phyloP scores from a whole-genome alignment of 2,888 invertebrate species.

The Drosophila algonquin region DNA sequence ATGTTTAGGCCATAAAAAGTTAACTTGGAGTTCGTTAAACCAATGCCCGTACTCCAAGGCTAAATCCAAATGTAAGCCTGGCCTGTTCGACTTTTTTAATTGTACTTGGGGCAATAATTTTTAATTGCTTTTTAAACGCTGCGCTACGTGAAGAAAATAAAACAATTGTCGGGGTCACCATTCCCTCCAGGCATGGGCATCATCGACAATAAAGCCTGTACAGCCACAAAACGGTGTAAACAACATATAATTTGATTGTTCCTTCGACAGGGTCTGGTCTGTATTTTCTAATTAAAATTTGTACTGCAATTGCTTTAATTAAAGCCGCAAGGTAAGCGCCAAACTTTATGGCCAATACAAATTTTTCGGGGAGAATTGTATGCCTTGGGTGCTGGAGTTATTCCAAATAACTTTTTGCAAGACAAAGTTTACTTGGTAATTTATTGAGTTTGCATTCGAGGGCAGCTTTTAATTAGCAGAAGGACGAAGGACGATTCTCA shows the following conservation, averaged over 20 bases:
- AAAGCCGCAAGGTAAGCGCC: constrained; percentile 56
- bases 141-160: constrained; percentile 53
- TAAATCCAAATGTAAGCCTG: constrained; percentile 4
- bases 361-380: constrained; percentile 5
- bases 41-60: constrained; percentile 11
- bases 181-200: neutral
- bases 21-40: constrained; percentile 49
- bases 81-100: constrained; percentile 72
- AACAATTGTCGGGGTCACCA: constrained; percentile 64
- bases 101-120: constrained; percentile 64
- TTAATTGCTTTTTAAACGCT: constrained; percentile 67
- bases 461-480: constrained; percentile 34
- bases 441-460: constrained; percentile 26
- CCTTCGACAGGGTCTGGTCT: constrained; percentile 21
- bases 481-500: neutral
- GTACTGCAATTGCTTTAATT: constrained; percentile 69
- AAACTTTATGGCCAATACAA: constrained; percentile 59
- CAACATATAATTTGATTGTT: constrained; percentile 45
- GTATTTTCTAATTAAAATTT: constrained; percentile 72
- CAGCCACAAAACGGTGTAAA: constrained; percentile 39
- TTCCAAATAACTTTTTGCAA: constrained; percentile 24
- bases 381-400: constrained; percentile 6
- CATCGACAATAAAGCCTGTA: constrained; percentile 48
- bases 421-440: constrained; percentile 43
- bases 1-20: constrained; percentile 64